These are phyloP conservation scores for Palythoa grandiflora DNA, from an alignment of 92 coral and sea anemone species.

Conservation along the genomic window DNA sequence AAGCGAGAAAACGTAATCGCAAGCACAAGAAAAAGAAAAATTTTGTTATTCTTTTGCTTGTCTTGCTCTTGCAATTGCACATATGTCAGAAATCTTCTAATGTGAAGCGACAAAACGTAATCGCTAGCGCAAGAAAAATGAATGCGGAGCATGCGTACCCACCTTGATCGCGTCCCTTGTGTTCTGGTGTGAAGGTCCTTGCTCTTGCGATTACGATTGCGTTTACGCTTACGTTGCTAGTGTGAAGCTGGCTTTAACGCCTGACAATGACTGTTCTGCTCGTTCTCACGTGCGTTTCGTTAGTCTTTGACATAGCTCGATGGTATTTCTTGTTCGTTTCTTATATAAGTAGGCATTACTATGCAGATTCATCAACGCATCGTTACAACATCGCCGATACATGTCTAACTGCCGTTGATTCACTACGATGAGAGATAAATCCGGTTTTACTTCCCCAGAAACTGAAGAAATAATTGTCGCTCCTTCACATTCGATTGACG, in stretches of 20 bases:
- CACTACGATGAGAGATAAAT: neutral
- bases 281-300: neutral
- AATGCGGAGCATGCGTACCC: too few species aligned
- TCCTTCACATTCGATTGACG: constrained; percentile 12
- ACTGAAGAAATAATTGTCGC: neutral
- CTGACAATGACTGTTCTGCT: neutral
- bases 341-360: constrained; percentile 4
- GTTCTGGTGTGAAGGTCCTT: too few species aligned
- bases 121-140: too few species aligned
- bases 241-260: neutral
- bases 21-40: too few species aligned
- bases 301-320: neutral
- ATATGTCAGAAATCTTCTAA: too few species aligned
- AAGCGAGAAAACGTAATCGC: too few species aligned
- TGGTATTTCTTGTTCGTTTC: neutral
- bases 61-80: too few species aligned
- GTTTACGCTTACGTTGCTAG: too few species aligned
- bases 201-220: too few species aligned
- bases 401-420: neutral
- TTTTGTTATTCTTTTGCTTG: too few species aligned
- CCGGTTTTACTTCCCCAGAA: neutral
- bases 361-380: neutral
- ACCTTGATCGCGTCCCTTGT: too few species aligned
- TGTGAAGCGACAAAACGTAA: too few species aligned
- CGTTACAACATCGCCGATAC: neutral